Base-by-base conservation (phyloP, 2,888 invertebrate species). In the Quadriops clusia region DNA sequence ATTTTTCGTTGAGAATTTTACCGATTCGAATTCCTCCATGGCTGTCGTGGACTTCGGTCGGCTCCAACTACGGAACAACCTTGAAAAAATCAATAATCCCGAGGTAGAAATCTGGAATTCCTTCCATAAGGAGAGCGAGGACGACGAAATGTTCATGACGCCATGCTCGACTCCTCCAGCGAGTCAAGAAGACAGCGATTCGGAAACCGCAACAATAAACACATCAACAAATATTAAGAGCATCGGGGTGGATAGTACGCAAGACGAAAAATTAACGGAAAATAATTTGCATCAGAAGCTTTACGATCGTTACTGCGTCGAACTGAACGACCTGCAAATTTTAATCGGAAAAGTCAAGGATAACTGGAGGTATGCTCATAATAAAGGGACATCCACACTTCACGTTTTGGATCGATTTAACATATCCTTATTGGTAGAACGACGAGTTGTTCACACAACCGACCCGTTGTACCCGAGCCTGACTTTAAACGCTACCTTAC, bases 21-120 rank as follows among this genome's bases (percentile, higher is more conserved):
- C 68, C 27, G 77, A 81, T 45, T 71, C 74, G 31, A 82, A 79
- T 52, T 77, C 80, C 1, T 68, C 78, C 6, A 77, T 86, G 45
- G 74, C 91, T 28, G 79, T 94, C 25, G 73, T 90, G 30, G 94
- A 94, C 66, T 84, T 95, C 55, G 95, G 95, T 8, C 74, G 85
- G 39, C 70, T 95, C 41, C 77, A 79, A 43, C 63, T 82, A 22
- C 63, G 64, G 8, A 71, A 70, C 43, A 50, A 56, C 11, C 11
- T 23, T 7, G 36, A 33, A 10, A 20, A 23, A 29, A 43, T 53
- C 26, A 53, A 54, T 13, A 46, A 42, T 10, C 37, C 46, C 9
- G 50, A 50, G 32, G 41, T 37, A 23, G 57, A 49, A 41, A 59
- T 49, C 33, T 52, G n/a, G n/a, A n/a, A n/a, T n/a, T n/a, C n/a